Percentiles rank a stretch among this genome's conserved stretches.
Evolutionary conservation across 2,113 vertebrate species (phyloP).

Genomic region (human (Homo sapiens)): GRCh38 chr3:124676501-124677000

Average conservation of each 20-base stretch:
- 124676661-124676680: accelerated
- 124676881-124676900: not conserved
- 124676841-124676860: not conserved
- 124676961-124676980: not conserved
- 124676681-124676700: not conserved
- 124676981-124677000: not conserved
- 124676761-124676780: not conserved
- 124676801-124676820: not conserved
- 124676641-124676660: not conserved
- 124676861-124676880: not conserved
- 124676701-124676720: not conserved
- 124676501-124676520: slow-evolving; percentile 48
- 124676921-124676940: not conserved
- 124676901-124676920: not conserved
- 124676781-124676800: not conserved
- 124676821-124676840: not conserved
- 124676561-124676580: not conserved
- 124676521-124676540: slow-evolving; percentile 44
- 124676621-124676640: not conserved
- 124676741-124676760: not conserved
- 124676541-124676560: not conserved
- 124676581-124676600: not conserved
- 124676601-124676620: not conserved
- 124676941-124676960: not conserved
- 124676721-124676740: not conserved